Base-by-base conservation (phyloP, 2,113 vertebrate genomes). In the Hemichromis elongatus region DNA sequence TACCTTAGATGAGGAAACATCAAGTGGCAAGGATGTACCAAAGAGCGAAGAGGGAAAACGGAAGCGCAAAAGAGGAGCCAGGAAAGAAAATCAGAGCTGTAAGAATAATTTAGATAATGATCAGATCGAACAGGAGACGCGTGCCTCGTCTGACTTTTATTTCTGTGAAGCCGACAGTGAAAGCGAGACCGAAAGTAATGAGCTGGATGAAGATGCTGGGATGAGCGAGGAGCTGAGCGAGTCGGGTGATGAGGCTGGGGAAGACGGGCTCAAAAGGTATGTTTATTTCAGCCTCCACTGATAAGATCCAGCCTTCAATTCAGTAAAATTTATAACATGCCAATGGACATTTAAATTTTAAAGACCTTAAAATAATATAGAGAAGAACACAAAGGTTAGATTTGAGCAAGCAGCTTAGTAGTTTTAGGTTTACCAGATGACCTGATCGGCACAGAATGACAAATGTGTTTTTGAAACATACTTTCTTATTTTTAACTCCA, bases 191-290 rank as follows among this genome's bases (percentile, higher is more conserved):
- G 45, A 82, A 2, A 12, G 18, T 11, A 45, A 37, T 3, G 77
- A 96, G 70, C 96, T 96, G 13, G 24, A 21, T 59, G 81, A 95
- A 92, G 28, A 92, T 5, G 4, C 96, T 2, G 93, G 57, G 13
- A 79, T 98, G 84, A 97, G 96, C 11, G 98, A 98, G 79, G 94
- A 94, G 86, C 86, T 96, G 83, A 96, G 96, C 87, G 87, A 84
- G 54, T 96, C 96, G 3, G 98, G 96, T 55, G 97, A 96, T 45
- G 97, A 98, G 80, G 94, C 94, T 6, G 94, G 95, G 70, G 89
- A 94, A 89, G 94, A 96, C 3, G 90, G 94, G 33, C 66, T 37
- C 5, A 45, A 89, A 88, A 85, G 91, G 94, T 95, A 91, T 6
- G 2, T 81, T 45, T 1, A 5, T 26, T 55, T 77, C 12, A 53